A percentile compares a stretch with the other conserved stretches of the same genome.
phyloP scores from a whole-genome alignment of 2,797 vertebrate genomes.

The Dallia pectoralis region DNA sequence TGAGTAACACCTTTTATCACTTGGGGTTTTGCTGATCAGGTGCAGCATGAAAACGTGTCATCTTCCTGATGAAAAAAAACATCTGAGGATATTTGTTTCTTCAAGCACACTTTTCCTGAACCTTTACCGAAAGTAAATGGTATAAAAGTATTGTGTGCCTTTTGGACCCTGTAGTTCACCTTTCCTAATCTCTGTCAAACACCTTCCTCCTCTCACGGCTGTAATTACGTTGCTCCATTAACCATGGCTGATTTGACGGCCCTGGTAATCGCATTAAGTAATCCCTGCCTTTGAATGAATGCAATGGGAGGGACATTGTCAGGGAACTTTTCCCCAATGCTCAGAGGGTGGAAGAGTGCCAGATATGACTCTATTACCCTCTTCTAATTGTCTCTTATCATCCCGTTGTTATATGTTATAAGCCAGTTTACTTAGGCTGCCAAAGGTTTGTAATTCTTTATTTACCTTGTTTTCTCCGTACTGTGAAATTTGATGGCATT shows the following conservation, averaged over 20 bases:
- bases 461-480: constrained; percentile 16
- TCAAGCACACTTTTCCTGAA: constrained; percentile 28
- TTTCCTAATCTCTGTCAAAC: constrained; percentile 69
- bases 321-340: constrained; percentile 49
- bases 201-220: constrained; percentile 62
- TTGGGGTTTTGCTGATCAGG: neutral
- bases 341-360: constrained; percentile 46
- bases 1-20: neutral
- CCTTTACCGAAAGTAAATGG: neutral
- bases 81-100: constrained; percentile 18
- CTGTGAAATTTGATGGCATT: neutral
- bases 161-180: constrained; percentile 58
- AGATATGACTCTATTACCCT: constrained; percentile 37
- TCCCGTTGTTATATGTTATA: constrained; percentile 13
- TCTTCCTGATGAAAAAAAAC: neutral
- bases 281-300: constrained; percentile 60
- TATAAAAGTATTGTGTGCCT: constrained; percentile 14
- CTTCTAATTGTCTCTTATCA: constrained; percentile 36
- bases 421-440: constrained; percentile 53
- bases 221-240: constrained; percentile 68
- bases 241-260: constrained; percentile 51
- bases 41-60: neutral
- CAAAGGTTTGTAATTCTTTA: constrained; percentile 25
- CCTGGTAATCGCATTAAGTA: constrained; percentile 70
- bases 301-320: constrained; percentile 58